Conservation (phyloP, 2,888 invertebrate genomes). For the Automeris io region DNA sequence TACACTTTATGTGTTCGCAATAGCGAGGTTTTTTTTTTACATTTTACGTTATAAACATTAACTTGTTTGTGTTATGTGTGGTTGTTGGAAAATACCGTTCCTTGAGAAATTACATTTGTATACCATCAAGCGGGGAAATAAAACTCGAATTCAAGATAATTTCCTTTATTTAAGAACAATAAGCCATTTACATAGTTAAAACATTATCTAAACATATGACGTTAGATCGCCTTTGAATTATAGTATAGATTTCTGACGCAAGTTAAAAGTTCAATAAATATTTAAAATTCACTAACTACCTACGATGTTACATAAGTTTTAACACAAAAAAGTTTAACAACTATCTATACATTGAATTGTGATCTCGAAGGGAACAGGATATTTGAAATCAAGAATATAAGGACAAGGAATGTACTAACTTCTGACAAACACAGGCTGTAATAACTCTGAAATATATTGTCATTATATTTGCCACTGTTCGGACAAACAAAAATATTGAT, state of each 20-base stretch:
- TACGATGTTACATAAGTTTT: conserved; percentile 26
- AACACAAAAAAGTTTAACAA: too few relatives aligned
- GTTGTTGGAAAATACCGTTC: too few relatives aligned
- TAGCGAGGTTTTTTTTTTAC: too few relatives aligned
- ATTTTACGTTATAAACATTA: too few relatives aligned
- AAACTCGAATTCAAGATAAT: conserved; percentile 62
- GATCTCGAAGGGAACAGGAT: conserved; percentile 31
- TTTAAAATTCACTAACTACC: conserved; percentile 30
- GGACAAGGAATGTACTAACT: conserved; percentile 30
- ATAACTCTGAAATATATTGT: conserved; percentile 10
- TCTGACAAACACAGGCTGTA: conserved; percentile 68
- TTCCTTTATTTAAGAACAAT: conserved; percentile 65
- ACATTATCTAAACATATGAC: conserved; percentile 57
- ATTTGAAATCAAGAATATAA: conserved; percentile 17
- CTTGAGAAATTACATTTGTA: too few relatives aligned
- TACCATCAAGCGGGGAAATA: too few relatives aligned
- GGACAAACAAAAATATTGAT: too few relatives aligned
- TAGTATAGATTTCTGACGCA: conserved; percentile 57
- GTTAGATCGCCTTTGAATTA: conserved; percentile 42
- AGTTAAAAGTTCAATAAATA: conserved; percentile 47
- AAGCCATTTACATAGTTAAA: conserved; percentile 66
- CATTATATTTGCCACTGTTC: too few relatives aligned
- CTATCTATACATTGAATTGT: conserved; percentile 34
- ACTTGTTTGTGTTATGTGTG: too few relatives aligned
- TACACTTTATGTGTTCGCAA: too few relatives aligned